Evolutionary conservation across 2,888 invertebrate species (phyloP).

Genomic region (Aproaerema taeniolella): DNA sequence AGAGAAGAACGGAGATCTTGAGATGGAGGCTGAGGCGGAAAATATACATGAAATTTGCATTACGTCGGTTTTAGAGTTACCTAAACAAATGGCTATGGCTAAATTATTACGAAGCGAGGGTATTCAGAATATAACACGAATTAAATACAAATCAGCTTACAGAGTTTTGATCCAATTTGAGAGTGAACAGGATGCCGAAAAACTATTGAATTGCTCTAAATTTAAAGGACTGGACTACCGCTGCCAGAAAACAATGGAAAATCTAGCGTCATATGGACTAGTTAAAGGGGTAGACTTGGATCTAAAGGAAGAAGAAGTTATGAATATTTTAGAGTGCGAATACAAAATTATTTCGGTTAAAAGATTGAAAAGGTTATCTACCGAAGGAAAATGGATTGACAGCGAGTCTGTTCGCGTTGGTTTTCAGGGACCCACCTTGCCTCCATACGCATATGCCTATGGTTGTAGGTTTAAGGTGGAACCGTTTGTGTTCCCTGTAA

Average conservation of each 20-base stretch:
- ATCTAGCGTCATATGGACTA: neutral
- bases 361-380: neutral
- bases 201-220: neutral
- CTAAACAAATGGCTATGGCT: neutral
- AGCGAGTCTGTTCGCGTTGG: neutral
- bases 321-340: neutral
- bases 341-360: neutral
- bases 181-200: neutral
- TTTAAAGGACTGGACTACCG: neutral
- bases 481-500: neutral
- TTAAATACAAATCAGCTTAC: slow-evolving; percentile 1
- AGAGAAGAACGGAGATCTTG: too few species aligned
- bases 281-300: neutral
- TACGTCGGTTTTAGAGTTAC: too few species aligned
- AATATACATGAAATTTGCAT: too few species aligned
- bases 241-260: neutral
- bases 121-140: neutral
- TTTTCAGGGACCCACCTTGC: neutral
- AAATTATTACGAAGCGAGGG: neutral
- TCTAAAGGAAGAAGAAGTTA: neutral
- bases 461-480: slow-evolving; percentile 1
- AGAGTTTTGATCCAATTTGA: slow-evolving; percentile 1
- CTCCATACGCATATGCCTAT: neutral
- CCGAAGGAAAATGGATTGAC: neutral
- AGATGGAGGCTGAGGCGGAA: too few species aligned